phyloP scores from a whole-genome alignment of 2,888 invertebrate species.

The Entomobrya multifasciata region DNA sequence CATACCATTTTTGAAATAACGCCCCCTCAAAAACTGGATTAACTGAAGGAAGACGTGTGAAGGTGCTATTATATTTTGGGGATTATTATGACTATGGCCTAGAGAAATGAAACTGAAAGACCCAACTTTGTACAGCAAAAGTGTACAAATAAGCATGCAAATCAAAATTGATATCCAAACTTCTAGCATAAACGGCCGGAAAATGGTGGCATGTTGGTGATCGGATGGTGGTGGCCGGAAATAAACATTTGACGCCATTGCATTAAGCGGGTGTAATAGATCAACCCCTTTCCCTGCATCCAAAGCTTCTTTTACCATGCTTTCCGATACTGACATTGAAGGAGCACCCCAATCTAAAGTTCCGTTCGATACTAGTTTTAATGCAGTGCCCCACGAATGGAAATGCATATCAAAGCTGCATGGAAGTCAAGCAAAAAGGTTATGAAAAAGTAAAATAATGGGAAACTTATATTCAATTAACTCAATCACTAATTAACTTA shows the following conservation, averaged over 20 bases:
- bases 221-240: constrained; percentile 27
- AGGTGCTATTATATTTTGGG: no score
- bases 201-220: not conserved
- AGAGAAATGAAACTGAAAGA: no score
- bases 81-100: not conserved
- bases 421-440: not conserved
- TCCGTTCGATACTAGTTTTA: constrained; percentile 22
- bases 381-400: constrained; percentile 19
- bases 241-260: constrained; percentile 29
- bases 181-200: not conserved
- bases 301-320: not conserved
- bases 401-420: not conserved
- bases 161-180: constrained; percentile 10
- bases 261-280: constrained; percentile 22
- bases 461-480: no score
- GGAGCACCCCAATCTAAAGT: constrained; percentile 25
- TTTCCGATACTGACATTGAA: not conserved
- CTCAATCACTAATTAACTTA: no score
- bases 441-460: not conserved
- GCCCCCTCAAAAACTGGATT: constrained; percentile 1
- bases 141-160: not conserved
- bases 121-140: not conserved
- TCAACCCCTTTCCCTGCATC: not conserved
- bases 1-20: not conserved
- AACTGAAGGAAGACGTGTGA: not conserved